These are phyloP conservation scores for Horisme vitalbata DNA, from an alignment of 2,888 invertebrate genomes.

Conservation along the genomic window DNA sequence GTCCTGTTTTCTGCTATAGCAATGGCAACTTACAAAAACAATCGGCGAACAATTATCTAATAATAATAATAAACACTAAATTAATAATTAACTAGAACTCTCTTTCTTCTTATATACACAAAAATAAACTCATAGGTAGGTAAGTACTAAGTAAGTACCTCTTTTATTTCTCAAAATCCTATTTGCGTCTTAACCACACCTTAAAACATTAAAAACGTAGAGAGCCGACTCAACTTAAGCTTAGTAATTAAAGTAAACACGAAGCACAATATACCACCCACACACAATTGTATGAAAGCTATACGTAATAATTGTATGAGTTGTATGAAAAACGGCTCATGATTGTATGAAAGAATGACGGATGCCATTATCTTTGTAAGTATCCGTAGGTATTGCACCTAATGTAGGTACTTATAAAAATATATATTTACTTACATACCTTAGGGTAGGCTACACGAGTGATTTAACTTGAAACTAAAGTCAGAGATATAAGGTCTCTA, in stretches of 20 bases:
- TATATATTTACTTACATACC: too few relatives aligned
- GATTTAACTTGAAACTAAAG: too few relatives aligned
- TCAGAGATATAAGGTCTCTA: too few relatives aligned
- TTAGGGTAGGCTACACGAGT: neutral
- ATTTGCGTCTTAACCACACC: neutral
- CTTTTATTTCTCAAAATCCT: too few relatives aligned
- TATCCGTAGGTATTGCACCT: neutral
- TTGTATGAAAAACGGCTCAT: neutral
- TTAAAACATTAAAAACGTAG: neutral
- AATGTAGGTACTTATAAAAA: neutral
- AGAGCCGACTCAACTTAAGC: neutral
- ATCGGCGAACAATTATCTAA: too few relatives aligned
- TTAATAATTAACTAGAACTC: too few relatives aligned
- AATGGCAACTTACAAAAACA: too few relatives aligned
- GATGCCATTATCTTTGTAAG: constrained; percentile 14
- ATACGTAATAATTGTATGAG: neutral
- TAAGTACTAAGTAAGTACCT: too few relatives aligned
- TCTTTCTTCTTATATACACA: too few relatives aligned
- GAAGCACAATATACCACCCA: constrained; percentile 15
- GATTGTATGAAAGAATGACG: constrained; percentile 16
- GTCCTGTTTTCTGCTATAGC: too few relatives aligned
- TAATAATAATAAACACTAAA: too few relatives aligned
- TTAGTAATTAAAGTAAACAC: constrained; percentile 15
- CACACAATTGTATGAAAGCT: constrained; percentile 4
- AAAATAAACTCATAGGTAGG: too few relatives aligned